Conservation (phyloP, 2,888 invertebrate species). For the Microplitis deprimator region DNA sequence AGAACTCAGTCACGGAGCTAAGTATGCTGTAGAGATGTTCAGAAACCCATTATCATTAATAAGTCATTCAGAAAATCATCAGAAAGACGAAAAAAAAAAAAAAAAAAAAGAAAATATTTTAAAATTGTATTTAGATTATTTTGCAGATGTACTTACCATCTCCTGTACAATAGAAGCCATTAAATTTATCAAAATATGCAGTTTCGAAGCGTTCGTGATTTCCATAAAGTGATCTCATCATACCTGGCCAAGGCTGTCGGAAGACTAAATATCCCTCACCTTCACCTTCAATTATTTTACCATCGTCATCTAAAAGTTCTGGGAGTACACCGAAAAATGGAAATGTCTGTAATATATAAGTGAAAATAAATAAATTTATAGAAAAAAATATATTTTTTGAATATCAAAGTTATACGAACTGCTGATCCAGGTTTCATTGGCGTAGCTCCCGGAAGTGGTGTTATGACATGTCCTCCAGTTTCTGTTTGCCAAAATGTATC, state of each 20-base stretch:
- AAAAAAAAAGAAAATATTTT: conserved; percentile 17
- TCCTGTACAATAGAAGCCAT: conserved; percentile 97
- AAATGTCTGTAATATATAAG: conserved; percentile 78
- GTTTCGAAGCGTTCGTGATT: conserved; percentile 92
- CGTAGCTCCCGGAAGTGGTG: conserved; percentile 95
- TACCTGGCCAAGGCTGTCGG: conserved; percentile 96
- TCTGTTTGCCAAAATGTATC: conserved; percentile 99
- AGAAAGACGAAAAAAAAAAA: conserved; percentile 18
- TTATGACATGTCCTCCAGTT: conserved; percentile 97
- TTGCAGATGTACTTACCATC: conserved; percentile 80
- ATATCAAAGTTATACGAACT: conserved; percentile 75
- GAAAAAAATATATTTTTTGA: conserved; percentile 28
- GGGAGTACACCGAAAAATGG: conserved; percentile 98
- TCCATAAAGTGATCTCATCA: conserved; percentile 95
- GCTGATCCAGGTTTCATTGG: conserved; percentile 99
- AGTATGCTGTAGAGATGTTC: conserved; percentile 60
- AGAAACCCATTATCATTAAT: conserved; percentile 49
- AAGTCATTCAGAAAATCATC: conserved; percentile 1
- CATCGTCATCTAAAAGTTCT: conserved; percentile 88
- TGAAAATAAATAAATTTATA: not conserved
- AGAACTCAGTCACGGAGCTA: conserved; percentile 62
- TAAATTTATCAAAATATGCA: conserved; percentile 96
- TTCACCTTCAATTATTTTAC: conserved; percentile 86
- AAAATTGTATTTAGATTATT: conserved; percentile 12
- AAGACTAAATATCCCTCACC: conserved; percentile 97